Base-by-base conservation (phyloP, 2,113 vertebrate species). In the Hymenochirus boettgeri region DNA sequence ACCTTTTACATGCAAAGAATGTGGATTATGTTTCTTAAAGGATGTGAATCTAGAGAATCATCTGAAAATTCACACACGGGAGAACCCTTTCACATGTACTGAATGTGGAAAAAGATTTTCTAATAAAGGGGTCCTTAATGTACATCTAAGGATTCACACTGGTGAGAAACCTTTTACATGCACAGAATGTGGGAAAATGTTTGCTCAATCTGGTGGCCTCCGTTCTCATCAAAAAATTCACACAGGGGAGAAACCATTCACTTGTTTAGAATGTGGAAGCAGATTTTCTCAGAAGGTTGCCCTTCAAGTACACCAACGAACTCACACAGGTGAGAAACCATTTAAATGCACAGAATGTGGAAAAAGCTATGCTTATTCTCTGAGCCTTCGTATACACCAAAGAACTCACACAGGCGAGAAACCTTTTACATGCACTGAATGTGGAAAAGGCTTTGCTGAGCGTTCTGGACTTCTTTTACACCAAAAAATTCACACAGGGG, bases 171-270 rank as follows among this genome's bases (percentile, higher is more conserved):
- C 57, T 2, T 59, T 27, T n/a, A 18, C 35, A 3, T 27, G 37
- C 11, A 73, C 74, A 0, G 77, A 79, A 23, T 81, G 79, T 24
- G 75, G 77, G 42, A 77, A 81, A 69, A 71, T 74, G 69, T 62
- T 46, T 51, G 57, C 2, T 39, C 52, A 4, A n/a, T 70, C 10
- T 22, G 47, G 58, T 10, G 35, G 42, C 3, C 26, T 19, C 21
- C 33, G 33, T 19, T n/a, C 7, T 2, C 48, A 42, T 5, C 35
- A 66, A 5, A 26, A 23, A 11, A 60, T 27, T 6, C 57, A 60
- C 39, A 27, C 24, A 1, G 23, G 39, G 1, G 24, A 27, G 33
- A 57, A 57, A 23, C 55, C 55, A 23, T 57, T 23, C 17, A 9
- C 29, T 2, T 57, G 55, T 15, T 3, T 11, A 1, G 33, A 57